These are phyloP conservation scores for Spodoptera littoralis DNA, from an alignment of 2,888 invertebrate species.

Conservation along the genomic window DNA sequence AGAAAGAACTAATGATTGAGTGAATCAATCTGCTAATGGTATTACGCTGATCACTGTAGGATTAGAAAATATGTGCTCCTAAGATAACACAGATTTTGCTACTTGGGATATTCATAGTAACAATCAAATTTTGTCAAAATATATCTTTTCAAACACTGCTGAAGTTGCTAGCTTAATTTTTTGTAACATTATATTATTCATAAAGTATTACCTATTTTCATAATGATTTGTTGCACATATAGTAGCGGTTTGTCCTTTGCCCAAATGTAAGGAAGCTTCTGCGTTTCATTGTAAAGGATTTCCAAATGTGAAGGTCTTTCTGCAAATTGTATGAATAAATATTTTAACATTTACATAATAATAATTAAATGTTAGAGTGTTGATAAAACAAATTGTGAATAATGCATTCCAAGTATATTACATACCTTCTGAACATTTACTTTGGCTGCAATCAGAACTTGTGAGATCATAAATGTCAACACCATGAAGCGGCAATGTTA, in stretches of 20 bases:
- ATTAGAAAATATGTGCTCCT: too few relatives aligned
- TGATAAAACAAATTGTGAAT: too few relatives aligned
- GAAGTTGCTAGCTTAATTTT: too few relatives aligned
- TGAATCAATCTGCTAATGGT: too few relatives aligned
- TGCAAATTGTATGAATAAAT: constrained; percentile 58
- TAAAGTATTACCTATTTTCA: constrained; percentile 86
- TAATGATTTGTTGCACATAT: constrained; percentile 93
- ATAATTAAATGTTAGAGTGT: too few relatives aligned
- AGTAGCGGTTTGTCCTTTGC: constrained; percentile 90
- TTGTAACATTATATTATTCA: not conserved
- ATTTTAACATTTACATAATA: constrained; percentile 16
- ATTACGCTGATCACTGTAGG: too few relatives aligned
- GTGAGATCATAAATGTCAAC: constrained; percentile 56
- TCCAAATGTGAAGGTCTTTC: constrained; percentile 70
- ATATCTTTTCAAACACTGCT: too few relatives aligned
- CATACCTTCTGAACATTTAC: constrained; percentile 70
- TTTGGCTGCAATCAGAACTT: constrained; percentile 64
- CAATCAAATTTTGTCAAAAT: too few relatives aligned
- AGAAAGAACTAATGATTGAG: too few relatives aligned
- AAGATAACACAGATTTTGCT: too few relatives aligned
- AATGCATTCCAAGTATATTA: too few relatives aligned
- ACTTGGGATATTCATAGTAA: too few relatives aligned
- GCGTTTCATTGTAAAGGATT: constrained; percentile 80
- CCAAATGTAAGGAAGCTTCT: constrained; percentile 89
- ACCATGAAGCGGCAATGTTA: constrained; percentile 84